A percentile compares a stretch with the other conserved stretches of the same genome.
phyloP scores from a whole-genome alignment of 2,113 vertebrate species.

The Aldabrachelys gigantea region DNA sequence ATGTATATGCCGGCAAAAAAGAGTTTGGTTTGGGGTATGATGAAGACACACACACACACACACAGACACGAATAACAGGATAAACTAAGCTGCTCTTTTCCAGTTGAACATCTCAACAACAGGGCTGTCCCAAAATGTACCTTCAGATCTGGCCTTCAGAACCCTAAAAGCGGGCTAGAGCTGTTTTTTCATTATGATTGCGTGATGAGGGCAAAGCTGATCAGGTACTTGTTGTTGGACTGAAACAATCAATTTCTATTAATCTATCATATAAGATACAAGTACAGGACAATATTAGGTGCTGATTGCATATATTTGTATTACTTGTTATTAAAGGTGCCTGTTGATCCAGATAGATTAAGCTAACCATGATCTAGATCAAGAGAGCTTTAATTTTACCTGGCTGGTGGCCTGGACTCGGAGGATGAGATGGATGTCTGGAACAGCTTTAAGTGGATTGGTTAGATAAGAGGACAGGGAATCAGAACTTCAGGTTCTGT shows the following conservation, averaged over 20 bases:
- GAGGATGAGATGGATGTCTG: background rate
- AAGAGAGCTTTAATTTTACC: background rate
- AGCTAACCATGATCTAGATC: background rate
- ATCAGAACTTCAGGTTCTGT: background rate
- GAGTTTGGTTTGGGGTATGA: background rate
- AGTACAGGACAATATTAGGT: background rate
- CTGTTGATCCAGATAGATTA: background rate
- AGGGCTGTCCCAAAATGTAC: background rate
- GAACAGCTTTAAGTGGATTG: background rate
- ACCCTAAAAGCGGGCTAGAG: background rate
- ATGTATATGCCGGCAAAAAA: background rate
- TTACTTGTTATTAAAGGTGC: background rate
- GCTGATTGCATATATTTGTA: background rate
- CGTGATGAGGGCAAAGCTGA: background rate
- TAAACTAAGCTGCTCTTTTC: background rate
- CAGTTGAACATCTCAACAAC: background rate
- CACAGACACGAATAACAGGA: background rate
- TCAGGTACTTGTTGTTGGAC: background rate
- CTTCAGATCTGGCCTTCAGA: background rate
- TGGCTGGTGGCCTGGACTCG: background rate
- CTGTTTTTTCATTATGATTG: background rate
- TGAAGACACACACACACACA: background rate
- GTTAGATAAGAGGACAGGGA: background rate
- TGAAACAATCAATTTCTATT: background rate
- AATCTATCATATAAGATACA: background rate